phyloP scores from a whole-genome alignment of 2,113 vertebrate species.

The Urocynchramus pylzowi region DNA sequence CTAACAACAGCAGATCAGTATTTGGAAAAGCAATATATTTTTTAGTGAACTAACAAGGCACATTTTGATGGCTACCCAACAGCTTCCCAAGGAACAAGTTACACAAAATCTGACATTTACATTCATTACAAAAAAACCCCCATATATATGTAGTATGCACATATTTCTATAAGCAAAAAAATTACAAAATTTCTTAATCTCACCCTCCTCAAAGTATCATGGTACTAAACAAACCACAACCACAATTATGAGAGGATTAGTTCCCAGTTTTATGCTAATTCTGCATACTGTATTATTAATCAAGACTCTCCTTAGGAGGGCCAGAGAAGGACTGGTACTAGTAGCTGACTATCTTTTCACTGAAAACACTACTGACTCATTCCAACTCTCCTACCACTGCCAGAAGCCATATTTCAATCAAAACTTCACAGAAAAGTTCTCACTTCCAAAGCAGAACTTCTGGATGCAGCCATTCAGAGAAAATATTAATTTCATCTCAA shows the following conservation, averaged over 20 bases:
- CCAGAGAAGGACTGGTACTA: background rate
- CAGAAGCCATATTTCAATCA: background rate
- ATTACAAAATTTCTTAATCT: background rate
- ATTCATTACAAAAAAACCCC: background rate
- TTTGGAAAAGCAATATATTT: background rate
- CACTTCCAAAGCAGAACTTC: background rate
- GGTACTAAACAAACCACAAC: background rate
- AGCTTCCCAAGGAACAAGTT: background rate
- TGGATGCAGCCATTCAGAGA: background rate
- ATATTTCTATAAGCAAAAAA: background rate
- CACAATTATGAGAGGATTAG: background rate
- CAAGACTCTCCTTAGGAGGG: background rate
- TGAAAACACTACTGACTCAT: background rate
- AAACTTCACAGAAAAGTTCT: background rate
- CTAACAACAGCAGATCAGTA: background rate
- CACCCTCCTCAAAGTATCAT: background rate
- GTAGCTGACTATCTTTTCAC: background rate
- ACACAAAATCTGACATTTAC: background rate
- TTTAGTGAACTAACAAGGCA: background rate
- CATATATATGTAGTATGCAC: background rate
- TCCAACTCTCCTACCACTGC: background rate
- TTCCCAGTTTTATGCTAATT: background rate
- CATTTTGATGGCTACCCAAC: background rate
- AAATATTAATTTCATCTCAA: background rate
- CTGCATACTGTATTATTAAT: background rate